phyloP scores from a whole-genome alignment of 2,113 vertebrate species.

The Vidua macroura region DNA sequence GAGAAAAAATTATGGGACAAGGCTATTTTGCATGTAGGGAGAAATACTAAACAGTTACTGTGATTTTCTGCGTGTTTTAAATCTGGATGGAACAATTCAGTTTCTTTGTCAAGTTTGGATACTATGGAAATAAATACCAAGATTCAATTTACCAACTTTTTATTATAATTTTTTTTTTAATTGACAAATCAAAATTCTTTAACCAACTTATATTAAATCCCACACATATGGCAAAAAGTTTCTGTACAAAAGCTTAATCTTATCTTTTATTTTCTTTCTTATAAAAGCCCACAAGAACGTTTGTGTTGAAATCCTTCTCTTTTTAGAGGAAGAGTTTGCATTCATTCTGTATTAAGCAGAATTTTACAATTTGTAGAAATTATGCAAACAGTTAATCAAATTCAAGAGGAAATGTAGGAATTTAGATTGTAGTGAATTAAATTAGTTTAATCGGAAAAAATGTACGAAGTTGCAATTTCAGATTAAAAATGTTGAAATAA shows the following conservation, averaged over 20 bases:
- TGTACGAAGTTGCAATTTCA: not conserved
- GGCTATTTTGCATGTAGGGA: not conserved
- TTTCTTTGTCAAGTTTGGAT: not conserved
- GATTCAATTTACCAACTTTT: not conserved
- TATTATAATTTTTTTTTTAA: not conserved
- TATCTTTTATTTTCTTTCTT: not conserved
- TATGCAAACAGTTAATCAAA: not conserved
- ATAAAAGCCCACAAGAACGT: not conserved
- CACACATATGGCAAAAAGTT: not conserved
- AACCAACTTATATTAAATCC: not conserved
- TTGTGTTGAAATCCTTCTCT: not conserved
- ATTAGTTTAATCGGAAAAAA: not conserved
- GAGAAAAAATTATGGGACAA: not conserved
- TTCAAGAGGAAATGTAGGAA: not conserved
- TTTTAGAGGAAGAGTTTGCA: not conserved
- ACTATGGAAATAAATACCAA: not conserved
- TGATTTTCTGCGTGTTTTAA: not conserved
- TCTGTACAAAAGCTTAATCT: not conserved
- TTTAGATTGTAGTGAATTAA: not conserved
- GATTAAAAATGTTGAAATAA: not conserved
- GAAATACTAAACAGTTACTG: not conserved
- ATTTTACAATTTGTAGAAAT: not conserved
- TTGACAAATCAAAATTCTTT: not conserved
- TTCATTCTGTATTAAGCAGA: not conserved
- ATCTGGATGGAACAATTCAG: not conserved